Conservation (phyloP, 2,113 vertebrate species). For the Nannobrachium achirus region DNA sequence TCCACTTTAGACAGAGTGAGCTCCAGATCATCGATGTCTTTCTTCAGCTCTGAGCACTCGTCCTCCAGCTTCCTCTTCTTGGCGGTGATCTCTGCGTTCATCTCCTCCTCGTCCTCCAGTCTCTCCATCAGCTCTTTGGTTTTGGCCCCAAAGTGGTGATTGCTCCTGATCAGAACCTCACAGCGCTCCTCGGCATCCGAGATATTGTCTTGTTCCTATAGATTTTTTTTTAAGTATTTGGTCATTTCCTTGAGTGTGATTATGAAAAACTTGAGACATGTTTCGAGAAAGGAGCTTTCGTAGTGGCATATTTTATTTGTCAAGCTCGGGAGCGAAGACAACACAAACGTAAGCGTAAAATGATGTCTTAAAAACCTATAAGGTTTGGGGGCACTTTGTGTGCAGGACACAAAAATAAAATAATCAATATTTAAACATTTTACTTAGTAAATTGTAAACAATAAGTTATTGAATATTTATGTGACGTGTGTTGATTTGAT, state of each 20-base stretch:
- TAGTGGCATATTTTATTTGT: background rate
- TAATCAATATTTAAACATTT: too few relatives aligned
- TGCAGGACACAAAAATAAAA: too few relatives aligned
- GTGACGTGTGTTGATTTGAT: too few relatives aligned
- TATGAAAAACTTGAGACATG: too few relatives aligned
- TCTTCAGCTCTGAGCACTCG: constrained; percentile 80
- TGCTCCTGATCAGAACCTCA: constrained; percentile 89
- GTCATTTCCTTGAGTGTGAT: too few relatives aligned
- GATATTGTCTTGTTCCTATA: constrained; percentile 86
- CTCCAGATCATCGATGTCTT: constrained; percentile 87
- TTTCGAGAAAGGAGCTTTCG: too few relatives aligned
- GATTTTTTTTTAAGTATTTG: background rate
- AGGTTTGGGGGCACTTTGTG: too few relatives aligned
- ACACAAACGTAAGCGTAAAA: too few relatives aligned
- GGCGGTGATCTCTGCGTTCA: constrained; percentile 83
- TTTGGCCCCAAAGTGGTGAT: constrained; percentile 90
- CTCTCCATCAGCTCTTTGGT: constrained; percentile 85
- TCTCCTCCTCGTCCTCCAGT: constrained; percentile 89
- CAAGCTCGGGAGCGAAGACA: too few relatives aligned
- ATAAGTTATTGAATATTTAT: too few relatives aligned
- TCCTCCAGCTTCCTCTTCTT: constrained; percentile 80
- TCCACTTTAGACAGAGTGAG: constrained; percentile 88
- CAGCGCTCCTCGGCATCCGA: constrained; percentile 86
- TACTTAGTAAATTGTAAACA: too few relatives aligned
- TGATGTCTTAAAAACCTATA: too few relatives aligned